These are phyloP conservation scores for Peucedramus taeniatus DNA, from an alignment of 2,113 vertebrate species.

Conservation along the genomic window DNA sequence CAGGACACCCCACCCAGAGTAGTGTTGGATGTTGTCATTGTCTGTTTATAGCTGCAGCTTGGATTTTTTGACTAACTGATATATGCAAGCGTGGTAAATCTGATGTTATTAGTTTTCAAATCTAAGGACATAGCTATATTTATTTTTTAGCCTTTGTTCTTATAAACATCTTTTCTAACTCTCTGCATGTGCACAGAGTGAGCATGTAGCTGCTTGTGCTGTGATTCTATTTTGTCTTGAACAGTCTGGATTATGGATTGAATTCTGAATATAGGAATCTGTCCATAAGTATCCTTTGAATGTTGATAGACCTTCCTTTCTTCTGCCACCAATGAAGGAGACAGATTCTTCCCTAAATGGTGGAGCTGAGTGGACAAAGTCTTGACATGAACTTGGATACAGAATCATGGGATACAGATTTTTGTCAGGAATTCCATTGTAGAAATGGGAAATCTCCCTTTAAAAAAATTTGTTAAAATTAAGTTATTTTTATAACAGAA, in stretches of 20 bases:
- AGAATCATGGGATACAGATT: neutral
- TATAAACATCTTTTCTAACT: neutral
- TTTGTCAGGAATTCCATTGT: neutral
- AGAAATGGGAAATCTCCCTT: neutral
- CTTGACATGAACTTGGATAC: neutral
- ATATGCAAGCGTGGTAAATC: neutral
- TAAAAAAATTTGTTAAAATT: neutral
- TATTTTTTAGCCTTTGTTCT: neutral
- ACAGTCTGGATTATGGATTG: neutral
- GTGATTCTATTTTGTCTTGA: neutral
- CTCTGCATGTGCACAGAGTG: neutral
- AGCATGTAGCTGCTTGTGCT: neutral
- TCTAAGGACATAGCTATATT: neutral
- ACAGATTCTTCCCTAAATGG: neutral
- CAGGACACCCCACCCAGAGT: neutral
- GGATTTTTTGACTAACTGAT: neutral
- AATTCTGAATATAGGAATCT: neutral
- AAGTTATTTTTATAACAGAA: neutral
- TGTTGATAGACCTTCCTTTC: neutral
- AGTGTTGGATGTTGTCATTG: neutral
- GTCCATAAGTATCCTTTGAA: neutral
- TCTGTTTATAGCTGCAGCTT: neutral
- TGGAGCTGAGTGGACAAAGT: neutral
- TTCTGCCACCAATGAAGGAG: neutral
- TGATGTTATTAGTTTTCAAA: neutral